phyloP scores from a whole-genome alignment of 1,140 invertebrate genomes.

The Drosophila repletoides region DNA sequence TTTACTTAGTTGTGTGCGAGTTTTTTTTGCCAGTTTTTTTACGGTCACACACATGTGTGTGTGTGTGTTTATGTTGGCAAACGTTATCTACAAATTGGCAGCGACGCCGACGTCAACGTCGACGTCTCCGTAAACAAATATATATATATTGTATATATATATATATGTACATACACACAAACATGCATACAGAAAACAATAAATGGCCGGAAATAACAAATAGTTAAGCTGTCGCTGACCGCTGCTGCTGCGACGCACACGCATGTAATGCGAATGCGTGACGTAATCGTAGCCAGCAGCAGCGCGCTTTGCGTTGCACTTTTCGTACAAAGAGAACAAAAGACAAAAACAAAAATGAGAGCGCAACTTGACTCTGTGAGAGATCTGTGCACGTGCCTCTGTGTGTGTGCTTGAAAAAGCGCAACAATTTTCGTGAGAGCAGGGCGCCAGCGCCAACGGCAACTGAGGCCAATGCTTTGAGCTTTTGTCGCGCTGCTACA shows the following conservation, averaged over 20 bases:
- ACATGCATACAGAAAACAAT: conserved; percentile 26
- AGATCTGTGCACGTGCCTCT: background rate
- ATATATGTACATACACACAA: conserved; percentile 1
- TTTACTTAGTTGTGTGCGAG: conserved; percentile 31
- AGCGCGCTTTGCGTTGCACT: conserved; percentile 21
- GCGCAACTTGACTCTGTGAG: conserved; percentile 19
- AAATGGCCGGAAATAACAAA: conserved; percentile 72
- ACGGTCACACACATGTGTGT: conserved; percentile 44
- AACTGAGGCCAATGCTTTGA: conserved; percentile 10
- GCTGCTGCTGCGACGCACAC: conserved; percentile 1
- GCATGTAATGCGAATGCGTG: conserved; percentile 34
- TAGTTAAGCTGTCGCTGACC: conserved; percentile 46
- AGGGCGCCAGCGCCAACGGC: conserved; percentile 10
- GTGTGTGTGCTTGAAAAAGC: conserved; percentile 21
- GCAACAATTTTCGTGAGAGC: conserved; percentile 41
- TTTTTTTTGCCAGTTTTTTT: conserved; percentile 40
- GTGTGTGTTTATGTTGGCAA: too few relatives aligned
- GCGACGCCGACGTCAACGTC: too few relatives aligned
- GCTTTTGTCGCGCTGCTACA: conserved; percentile 43
- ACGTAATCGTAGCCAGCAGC: conserved; percentile 26
- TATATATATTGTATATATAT: too few relatives aligned
- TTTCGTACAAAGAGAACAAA: background rate
- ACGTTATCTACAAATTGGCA: too few relatives aligned
- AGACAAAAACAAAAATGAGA: conserved; percentile 2
- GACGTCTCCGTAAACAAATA: too few relatives aligned